phyloP scores from a whole-genome alignment of 2,797 vertebrate genomes.

The Malacoctenus gilli region DNA sequence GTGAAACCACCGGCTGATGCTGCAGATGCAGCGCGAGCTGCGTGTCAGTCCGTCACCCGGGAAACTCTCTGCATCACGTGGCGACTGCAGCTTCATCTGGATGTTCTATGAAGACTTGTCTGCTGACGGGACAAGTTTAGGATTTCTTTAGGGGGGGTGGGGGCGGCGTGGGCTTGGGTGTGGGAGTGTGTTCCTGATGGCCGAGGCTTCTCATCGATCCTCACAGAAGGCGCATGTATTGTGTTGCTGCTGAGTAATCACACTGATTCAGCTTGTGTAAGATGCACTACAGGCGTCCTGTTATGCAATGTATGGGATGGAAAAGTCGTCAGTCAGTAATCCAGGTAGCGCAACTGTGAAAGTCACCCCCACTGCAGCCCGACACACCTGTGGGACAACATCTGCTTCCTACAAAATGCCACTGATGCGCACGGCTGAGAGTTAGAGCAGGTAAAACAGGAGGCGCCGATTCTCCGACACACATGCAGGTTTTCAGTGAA shows the following conservation, averaged over 20 bases:
- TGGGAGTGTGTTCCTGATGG: not conserved
- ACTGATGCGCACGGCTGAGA: not conserved
- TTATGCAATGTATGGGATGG: conserved; percentile 68
- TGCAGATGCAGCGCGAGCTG: conserved; percentile 45
- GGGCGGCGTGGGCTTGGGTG: not conserved
- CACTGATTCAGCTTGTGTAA: conserved; percentile 68
- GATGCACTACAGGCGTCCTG: conserved; percentile 53
- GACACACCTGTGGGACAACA: not conserved
- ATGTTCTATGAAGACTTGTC: too few species aligned
- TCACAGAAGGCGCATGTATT: conserved; percentile 28
- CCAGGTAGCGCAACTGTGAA: conserved; percentile 51
- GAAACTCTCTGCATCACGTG: conserved; percentile 4
- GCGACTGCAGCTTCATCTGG: conserved; percentile 7
- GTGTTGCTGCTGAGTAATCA: conserved; percentile 62
- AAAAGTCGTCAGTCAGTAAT: conserved; percentile 57
- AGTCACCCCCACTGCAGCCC: conserved; percentile 14
- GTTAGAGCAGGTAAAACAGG: too few species aligned
- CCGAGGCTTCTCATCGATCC: conserved; percentile 24
- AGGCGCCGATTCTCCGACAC: too few species aligned
- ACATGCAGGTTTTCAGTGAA: not conserved
- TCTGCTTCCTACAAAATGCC: too few species aligned
- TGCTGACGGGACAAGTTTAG: not conserved
- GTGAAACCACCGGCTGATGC: conserved; percentile 36
- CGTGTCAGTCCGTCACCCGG: conserved; percentile 3
- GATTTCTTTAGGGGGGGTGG: not conserved